Percentiles rank a stretch among this genome's conserved stretches.
Conservation (phyloP, 2,797 vertebrate genomes). For the Sparidentex hasta region DNA sequence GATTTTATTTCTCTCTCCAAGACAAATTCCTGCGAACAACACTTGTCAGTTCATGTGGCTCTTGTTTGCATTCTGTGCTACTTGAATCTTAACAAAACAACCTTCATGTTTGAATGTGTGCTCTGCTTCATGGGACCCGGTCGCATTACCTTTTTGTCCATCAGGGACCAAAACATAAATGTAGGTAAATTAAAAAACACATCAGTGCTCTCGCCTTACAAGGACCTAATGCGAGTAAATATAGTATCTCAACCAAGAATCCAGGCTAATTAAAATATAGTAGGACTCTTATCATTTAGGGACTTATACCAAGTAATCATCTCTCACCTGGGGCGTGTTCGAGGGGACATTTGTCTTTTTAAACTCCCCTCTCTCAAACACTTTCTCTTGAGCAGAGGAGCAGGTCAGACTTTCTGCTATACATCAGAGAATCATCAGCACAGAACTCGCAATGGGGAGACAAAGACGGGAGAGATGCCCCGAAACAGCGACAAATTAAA, state of each 20-base stretch:
- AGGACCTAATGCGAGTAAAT: constrained; percentile 59
- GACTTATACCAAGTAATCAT: constrained; percentile 46
- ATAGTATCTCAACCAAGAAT: constrained; percentile 63
- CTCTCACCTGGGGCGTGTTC: constrained; percentile 57
- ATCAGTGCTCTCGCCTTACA: constrained; percentile 29
- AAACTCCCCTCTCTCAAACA: constrained; percentile 22
- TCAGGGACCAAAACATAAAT: constrained; percentile 47
- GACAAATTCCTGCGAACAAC: constrained; percentile 14
- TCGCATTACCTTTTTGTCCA: constrained; percentile 16
- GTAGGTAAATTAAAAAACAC: constrained; percentile 68
- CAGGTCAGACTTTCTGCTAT: constrained; percentile 17
- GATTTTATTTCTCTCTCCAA: neutral
- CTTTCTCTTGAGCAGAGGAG: constrained; percentile 20
- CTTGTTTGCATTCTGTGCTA: neutral
- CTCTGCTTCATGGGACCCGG: neutral
- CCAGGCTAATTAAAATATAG: constrained; percentile 69
- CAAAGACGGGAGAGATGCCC: neutral
- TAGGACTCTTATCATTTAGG: constrained; percentile 53
- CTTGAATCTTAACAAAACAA: neutral
- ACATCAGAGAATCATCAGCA: constrained; percentile 17
- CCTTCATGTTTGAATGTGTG: constrained; percentile 1
- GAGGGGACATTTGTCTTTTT: constrained; percentile 34
- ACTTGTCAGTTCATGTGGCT: neutral
- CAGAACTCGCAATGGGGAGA: neutral
- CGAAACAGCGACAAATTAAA: constrained; percentile 37